Evolutionary conservation across 2,888 invertebrate genomes (phyloP), one percentile per base, ranked within the genome.

Genomic region (Lasioglossum morio): DNA sequence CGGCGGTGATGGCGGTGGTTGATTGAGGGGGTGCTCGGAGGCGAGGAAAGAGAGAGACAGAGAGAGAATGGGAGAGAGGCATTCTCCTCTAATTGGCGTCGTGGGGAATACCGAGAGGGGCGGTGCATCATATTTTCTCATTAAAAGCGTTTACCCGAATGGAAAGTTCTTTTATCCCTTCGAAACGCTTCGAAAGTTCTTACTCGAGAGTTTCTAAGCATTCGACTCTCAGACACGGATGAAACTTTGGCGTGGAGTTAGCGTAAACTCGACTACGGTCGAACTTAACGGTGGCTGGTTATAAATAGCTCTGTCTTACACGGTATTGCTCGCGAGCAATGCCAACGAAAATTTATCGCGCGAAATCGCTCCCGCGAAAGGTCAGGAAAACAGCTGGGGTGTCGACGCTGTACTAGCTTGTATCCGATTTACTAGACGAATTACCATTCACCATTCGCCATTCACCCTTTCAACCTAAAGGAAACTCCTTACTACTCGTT

Each of bases 41-140:
- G 46, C 63, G 69, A 23, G 16, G 23, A 16, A 37, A 48, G 14
- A 16, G 46, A 48, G n/a, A n/a, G 34, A 2, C 1, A 34, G 2
- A 34, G 75, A 79, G 72, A 30, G 66, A 30, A 16, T 0, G 63
- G 19, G 66, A 66, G 79, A 76, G 81, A 88, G 88, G 88, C 89
- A 90, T 93, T 93, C 91, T 91, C 89, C 86, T 93, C 90, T 93
- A 93, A 93, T 93, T 93, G 93, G 91, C 92, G 91, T 92, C 90
- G 89, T 87, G 89, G 88, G 92, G 88, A 89, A 90, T 88, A 87
- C 79, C 81, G 85, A 77, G 82, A 88, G 81, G 82, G 88, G 88
- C 84, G 91, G 87, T 89, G 92, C 92, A 92, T 93, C 92, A 92
- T 93, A 92, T 92, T 93, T 91, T 92, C 93, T 91, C 92, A 92